Base-by-base conservation (phyloP, 1,140 invertebrate genomes). In the Cylas formicarius region DNA sequence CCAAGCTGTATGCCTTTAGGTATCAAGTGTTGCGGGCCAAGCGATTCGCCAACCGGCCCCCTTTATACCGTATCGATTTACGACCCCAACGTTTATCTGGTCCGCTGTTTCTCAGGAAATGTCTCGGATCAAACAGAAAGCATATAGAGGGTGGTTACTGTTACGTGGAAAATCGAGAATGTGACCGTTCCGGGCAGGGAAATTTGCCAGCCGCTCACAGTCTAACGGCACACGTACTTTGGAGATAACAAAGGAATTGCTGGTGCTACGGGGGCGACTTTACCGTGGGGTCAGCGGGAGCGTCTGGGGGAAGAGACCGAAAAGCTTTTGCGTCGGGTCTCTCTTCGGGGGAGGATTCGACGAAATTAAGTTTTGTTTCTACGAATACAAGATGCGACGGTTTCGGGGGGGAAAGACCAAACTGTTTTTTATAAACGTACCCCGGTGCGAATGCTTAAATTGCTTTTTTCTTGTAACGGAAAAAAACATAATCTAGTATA, bases 101-200 rank as follows among this genome's bases (percentile, higher is more conserved):
- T 23, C 54, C 32, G 44, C 42, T 50, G 44, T 49, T 31, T 58
- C 50, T 59, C 54, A 55, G 61, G 59, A 64, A 66, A 66, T 62
- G 63, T 63, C 61, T 63, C 60, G 61, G 63, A 66, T 66, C 63
- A 66, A 66, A 64, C 62, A 64, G 63, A 63, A 66, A 66, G 59
- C 63, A 64, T 66, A 64, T 66, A 66, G 63, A 59, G 60, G 61
- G 61, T 62, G 63, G 63, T 63, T 63, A 63, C 63, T 57, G 54
- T 57, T 60, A 60, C 57, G 46, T 52, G 49, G 24, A 24, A 6
- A 29, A 32, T 17, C 44, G 37, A 55, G 61, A 61, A 44, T 52
- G 58, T 58, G 55, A 56, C 26, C 16, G 16, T 10, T 23, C 21
- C 16, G 4, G 1, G 13, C n/a, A 13, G n/a, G 19, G 10, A 17